Evolutionary conservation across 2,888 invertebrate genomes (phyloP).

Genomic region (Eulithis testata): DNA sequence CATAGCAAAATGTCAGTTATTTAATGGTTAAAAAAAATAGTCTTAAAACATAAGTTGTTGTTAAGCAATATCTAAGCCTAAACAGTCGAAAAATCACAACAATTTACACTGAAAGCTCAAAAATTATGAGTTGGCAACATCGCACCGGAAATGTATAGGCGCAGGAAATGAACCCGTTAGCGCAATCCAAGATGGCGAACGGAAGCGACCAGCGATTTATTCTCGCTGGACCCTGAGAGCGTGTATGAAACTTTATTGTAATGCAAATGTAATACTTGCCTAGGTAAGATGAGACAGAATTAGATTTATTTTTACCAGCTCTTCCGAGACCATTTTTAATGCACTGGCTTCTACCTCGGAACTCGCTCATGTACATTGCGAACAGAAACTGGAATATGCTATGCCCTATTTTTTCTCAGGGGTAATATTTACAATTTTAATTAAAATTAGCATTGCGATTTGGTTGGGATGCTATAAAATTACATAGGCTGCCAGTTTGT

Average conservation of each 20-base stretch:
- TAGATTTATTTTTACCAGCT: conserved; percentile 15
- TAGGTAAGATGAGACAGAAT: conserved; percentile 24
- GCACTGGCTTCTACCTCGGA: background rate
- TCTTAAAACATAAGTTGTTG: background rate
- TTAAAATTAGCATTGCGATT: too few relatives aligned
- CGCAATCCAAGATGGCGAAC: conserved; percentile 78
- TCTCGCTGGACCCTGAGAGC: conserved; percentile 63
- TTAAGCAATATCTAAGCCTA: background rate
- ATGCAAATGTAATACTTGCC: conserved; percentile 36
- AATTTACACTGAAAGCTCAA: conserved; percentile 48
- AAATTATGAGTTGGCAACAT: conserved; percentile 77
- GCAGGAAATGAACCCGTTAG: conserved; percentile 83
- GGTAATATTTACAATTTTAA: too few relatives aligned
- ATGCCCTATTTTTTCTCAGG: too few relatives aligned
- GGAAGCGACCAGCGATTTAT: conserved; percentile 71
- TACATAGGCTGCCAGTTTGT: too few relatives aligned
- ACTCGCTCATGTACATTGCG: background rate
- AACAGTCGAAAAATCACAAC: conserved; percentile 30
- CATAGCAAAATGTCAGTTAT: too few relatives aligned
- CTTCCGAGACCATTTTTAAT: background rate
- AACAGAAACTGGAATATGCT: too few relatives aligned
- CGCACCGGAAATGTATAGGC: conserved; percentile 81
- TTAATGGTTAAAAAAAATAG: background rate
- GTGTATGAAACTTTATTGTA: conserved; percentile 52
- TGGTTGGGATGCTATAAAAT: too few relatives aligned